Base-by-base conservation (phyloP, 2,888 invertebrate species). In the Polylopha cassiicola region DNA sequence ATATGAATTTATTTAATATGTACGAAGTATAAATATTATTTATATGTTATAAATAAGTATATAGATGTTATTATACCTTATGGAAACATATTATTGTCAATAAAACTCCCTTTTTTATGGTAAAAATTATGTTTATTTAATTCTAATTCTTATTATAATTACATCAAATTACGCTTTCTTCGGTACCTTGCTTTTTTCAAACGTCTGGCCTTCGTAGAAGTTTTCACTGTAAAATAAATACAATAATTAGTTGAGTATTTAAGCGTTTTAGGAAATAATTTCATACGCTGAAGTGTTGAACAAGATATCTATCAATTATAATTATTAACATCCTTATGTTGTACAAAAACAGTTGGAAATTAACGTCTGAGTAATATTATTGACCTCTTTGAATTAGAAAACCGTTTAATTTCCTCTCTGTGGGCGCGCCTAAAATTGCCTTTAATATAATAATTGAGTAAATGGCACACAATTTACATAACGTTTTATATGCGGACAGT, bases 201-300 rank as follows among this genome's bases (percentile, higher is more conserved):
- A 48, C 3, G 81, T 71, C 50, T 87, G 87, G 46, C 87, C 88
- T 50, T 89, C 89, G 73, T 88, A 91, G 80, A 87, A 91, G 66
- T 90, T 90, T 85, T 91, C 91, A 70, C 91, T 91, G 87, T 30
- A 89, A 89, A 50, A 63, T 41, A 60, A 52, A 46, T 39, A 36
- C 45, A 17, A 30, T 22, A 24, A 13, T 6, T 30, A 20, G 1
- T 26, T n/a, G n/a, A n/a, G n/a, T n/a, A n/a, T n/a, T n/a, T n/a
- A n/a, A n/a, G n/a, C n/a, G n/a, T n/a, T 20, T 16, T 21, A 34
- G 8, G 27, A 29, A 37, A 16, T 8, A 18, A 5, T 16, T 17
- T 28, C 9, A 15, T 23, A 9, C 17, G 16, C 10, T 16, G 17
- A 15, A 13, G 7, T 26, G 9, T 10, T 20, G 18, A 9, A 20